phyloP scores from a whole-genome alignment of 2,888 invertebrate species.

The Polyploca ridens region DNA sequence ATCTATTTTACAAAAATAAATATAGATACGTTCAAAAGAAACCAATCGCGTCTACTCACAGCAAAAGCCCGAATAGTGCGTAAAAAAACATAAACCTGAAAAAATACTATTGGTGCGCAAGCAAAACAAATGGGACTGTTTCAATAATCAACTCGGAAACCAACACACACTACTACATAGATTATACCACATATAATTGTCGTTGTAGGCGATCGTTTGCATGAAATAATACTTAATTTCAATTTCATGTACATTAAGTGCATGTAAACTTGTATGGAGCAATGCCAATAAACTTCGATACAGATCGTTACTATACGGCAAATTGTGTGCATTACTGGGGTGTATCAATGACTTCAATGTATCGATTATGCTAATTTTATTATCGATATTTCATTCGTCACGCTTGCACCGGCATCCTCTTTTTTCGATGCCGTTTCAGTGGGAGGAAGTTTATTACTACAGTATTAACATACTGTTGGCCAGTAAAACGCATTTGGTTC shows the following conservation, averaged over 20 bases:
- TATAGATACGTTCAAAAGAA: background rate
- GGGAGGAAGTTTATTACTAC: constrained; percentile 38
- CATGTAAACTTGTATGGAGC: constrained; percentile 69
- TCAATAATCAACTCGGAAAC: constrained; percentile 48
- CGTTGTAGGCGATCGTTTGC: constrained; percentile 68
- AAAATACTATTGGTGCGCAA: background rate
- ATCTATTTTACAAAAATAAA: background rate
- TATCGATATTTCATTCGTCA: constrained; percentile 74
- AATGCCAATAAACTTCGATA: constrained; percentile 74
- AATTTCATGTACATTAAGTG: constrained; percentile 70
- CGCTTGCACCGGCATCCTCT: constrained; percentile 44
- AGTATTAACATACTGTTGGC: constrained; percentile 50
- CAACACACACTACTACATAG: constrained; percentile 51
- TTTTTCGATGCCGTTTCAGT: constrained; percentile 49
- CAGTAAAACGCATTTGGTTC: constrained; percentile 56
- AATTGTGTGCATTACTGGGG: constrained; percentile 47
- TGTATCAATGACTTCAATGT: constrained; percentile 67
- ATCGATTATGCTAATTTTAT: constrained; percentile 83
- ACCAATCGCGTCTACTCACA: background rate
- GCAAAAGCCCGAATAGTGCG: background rate
- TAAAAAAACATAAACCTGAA: too few relatives aligned
- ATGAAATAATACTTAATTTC: constrained; percentile 80
- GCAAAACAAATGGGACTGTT: constrained; percentile 48
- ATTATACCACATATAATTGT: constrained; percentile 69
- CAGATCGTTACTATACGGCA: constrained; percentile 51